Conservation (phyloP, 2,113 vertebrate genomes). For the Gadus macrocephalus region DNA sequence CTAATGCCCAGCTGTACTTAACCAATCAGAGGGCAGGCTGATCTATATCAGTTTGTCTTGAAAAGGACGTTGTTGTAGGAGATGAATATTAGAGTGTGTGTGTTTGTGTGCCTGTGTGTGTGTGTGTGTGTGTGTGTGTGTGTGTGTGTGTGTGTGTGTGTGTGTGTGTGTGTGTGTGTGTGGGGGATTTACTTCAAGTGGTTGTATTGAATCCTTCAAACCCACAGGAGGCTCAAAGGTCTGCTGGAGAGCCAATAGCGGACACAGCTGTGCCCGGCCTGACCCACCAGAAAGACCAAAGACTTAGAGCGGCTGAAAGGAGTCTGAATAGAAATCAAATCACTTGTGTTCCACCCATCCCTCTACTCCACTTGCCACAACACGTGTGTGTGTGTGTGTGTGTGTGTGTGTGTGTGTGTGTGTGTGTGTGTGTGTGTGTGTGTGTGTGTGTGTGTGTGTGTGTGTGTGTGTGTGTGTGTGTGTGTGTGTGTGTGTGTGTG, state of each 20-base stretch:
- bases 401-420: too few species aligned
- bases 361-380: conserved; percentile 33
- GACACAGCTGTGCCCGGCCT: conserved; percentile 48
- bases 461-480: conserved; percentile 3
- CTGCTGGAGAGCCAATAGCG: conserved; percentile 7
- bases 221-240: neutral
- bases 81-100: too few species aligned
- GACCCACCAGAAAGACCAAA: conserved; percentile 43
- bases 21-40: too few species aligned
- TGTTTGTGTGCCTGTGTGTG: too few species aligned
- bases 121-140: too few species aligned
- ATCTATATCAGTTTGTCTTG: too few species aligned
- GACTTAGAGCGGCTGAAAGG: conserved; percentile 36
- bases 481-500: too few species aligned
- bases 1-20: too few species aligned
- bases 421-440: neutral
- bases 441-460: conserved; percentile 7
- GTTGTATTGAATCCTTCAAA: conserved; percentile 12
- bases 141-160: too few species aligned
- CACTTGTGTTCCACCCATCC: conserved; percentile 39
- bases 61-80: too few species aligned
- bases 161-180: neutral
- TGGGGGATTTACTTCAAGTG: conserved; percentile 11
- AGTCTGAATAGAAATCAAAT: conserved; percentile 55
- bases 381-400: conserved; percentile 5